phyloP scores from a whole-genome alignment of 2,888 invertebrate species.

The Aphodius sticticus region DNA sequence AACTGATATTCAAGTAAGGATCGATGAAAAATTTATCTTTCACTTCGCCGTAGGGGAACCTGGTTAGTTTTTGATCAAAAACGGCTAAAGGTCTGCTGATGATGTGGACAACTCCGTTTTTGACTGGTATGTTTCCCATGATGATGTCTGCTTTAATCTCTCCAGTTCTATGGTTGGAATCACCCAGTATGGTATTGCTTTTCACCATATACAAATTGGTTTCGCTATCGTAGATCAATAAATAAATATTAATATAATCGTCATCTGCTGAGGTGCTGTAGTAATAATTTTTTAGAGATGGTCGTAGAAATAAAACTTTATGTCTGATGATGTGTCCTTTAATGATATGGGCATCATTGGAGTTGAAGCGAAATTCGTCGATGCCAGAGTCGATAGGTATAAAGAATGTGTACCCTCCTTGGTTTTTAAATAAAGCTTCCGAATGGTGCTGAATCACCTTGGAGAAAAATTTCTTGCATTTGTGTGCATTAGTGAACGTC shows the following conservation, averaged over 20 bases:
- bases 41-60: slow-evolving; percentile 86
- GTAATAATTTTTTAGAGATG: slow-evolving; percentile 74
- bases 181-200: slow-evolving; percentile 81
- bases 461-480: slow-evolving; percentile 36
- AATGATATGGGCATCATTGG: slow-evolving; percentile 81
- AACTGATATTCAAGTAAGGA: slow-evolving; percentile 83
- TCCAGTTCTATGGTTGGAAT: slow-evolving; percentile 76
- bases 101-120: slow-evolving; percentile 91
- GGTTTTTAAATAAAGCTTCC: slow-evolving; percentile 74
- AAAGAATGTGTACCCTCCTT: slow-evolving; percentile 84
- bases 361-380: slow-evolving; percentile 66
- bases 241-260: slow-evolving; percentile 82
- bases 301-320: slow-evolving; percentile 84
- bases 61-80: slow-evolving; percentile 81
- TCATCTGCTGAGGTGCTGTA: slow-evolving; percentile 82
- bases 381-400: slow-evolving; percentile 88
- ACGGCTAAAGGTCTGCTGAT: slow-evolving; percentile 89
- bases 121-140: slow-evolving; percentile 86
- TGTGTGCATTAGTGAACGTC: slow-evolving; percentile 28
- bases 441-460: slow-evolving; percentile 66
- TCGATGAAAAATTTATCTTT: slow-evolving; percentile 82
- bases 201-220: slow-evolving; percentile 77
- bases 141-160: slow-evolving; percentile 86
- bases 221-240: slow-evolving; percentile 59
- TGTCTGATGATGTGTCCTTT: slow-evolving; percentile 88